Base-by-base conservation (phyloP, 2,797 vertebrate species). In the Lepilemur septentrionalis region DNA sequence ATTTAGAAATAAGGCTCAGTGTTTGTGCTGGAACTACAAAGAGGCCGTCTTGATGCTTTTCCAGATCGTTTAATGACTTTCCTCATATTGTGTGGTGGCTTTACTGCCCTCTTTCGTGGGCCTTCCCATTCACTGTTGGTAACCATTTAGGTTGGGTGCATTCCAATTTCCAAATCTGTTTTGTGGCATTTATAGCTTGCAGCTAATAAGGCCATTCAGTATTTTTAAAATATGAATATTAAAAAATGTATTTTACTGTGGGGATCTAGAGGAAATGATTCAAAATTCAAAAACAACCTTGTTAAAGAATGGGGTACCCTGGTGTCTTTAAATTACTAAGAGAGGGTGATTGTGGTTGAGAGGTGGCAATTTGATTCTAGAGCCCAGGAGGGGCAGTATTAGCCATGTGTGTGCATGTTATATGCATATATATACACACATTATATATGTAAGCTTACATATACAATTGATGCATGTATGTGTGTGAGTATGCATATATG, bases 11-110 rank as follows among this genome's bases (percentile, higher is more conserved):
- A 98, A 98, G 96, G 87, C 95, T 98, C 96, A 94, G 48, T 97
- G 98, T 98, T 98, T 98, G 94, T 97, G 95, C 97, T 98, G 97
- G 96, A 98, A 99, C 98, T 99, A 99, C 98, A 99, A 99, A 99
- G 98, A 97, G 95, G 96, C 98, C 98, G 99, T 99, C 98, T 98
- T 99, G 98, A 98, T 98, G 97, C 96, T 97, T 99, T 99, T 98
- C 98, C 98, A 99, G 98, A 97, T 98, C 97, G 92, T 98, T 99
- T 98, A 98, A 99, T 98, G 98, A 98, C 97, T 98, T 98, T 98
- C 98, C 98, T 99, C 98, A 98, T 98, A 99, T 98, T 99, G 98
- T 99, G 98, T 98, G 98, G 98, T 98, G 98, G 97, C 98, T 99
- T 99, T 99, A 98, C 98, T 98, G 96, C 98, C 96, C 97, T 98